Evolutionary conservation across 2,888 invertebrate species (phyloP).

Genomic region (Baronia brevicornis): DNA sequence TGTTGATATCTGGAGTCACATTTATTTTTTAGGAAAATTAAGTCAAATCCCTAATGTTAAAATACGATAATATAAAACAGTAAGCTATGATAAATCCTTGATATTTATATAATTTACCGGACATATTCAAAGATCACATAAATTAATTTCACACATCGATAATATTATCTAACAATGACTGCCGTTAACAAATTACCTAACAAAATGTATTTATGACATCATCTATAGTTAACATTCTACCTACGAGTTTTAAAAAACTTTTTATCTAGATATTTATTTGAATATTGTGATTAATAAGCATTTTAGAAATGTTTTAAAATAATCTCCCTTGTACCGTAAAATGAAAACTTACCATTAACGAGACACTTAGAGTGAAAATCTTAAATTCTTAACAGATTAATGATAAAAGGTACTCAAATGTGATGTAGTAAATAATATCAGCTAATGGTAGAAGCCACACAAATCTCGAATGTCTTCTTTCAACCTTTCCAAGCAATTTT

Average conservation of each 20-base stretch:
- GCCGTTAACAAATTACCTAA: conserved; percentile 62
- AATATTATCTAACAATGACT: conserved; percentile 60
- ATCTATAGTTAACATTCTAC: conserved; percentile 55
- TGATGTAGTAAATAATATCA: conserved; percentile 21
- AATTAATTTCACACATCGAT: conserved; percentile 56
- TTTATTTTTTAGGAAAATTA: conserved; percentile 55
- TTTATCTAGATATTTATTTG: conserved; percentile 44
- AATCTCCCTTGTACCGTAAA: conserved; percentile 64
- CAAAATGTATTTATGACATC: conserved; percentile 46
- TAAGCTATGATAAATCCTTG: conserved; percentile 60
- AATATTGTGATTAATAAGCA: conserved; percentile 59
- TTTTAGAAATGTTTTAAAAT: conserved; percentile 59
- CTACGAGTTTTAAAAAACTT: conserved; percentile 47
- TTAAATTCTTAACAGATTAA: conserved; percentile 24
- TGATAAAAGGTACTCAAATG: conserved; percentile 22
- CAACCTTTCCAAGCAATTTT: conserved; percentile 19
- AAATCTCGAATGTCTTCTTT: conserved; percentile 29
- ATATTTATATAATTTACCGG: conserved; percentile 50
- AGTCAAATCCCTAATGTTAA: conserved; percentile 59
- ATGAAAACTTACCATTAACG: conserved; percentile 44
- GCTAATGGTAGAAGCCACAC: conserved; percentile 21
- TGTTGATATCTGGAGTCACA: conserved; percentile 62
- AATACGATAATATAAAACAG: conserved; percentile 65
- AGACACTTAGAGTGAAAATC: conserved; percentile 52
- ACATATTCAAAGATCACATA: conserved; percentile 54